Evolutionary conservation across 2,888 invertebrate species (phyloP).

Genomic region (Eretmocerus hayati): DNA sequence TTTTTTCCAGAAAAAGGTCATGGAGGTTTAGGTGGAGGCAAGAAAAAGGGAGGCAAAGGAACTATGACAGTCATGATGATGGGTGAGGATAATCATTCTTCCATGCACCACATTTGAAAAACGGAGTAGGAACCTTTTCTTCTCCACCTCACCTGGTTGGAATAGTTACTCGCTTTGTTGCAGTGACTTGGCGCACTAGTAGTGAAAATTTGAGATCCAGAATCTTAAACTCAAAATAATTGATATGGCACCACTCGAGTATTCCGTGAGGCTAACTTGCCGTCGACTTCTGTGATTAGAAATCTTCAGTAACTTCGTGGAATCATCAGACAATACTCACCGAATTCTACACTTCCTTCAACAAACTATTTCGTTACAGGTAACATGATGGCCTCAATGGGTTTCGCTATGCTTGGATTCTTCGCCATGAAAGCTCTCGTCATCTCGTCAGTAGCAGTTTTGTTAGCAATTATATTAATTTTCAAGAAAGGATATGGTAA

Average conservation of each 20-base stretch:
- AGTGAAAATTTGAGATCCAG: too few species aligned
- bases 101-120: too few species aligned
- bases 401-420: slow-evolving; percentile 67
- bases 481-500: slow-evolving; percentile 62
- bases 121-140: too few species aligned
- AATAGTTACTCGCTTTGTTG: too few species aligned
- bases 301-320: too few species aligned
- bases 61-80: slow-evolving; percentile 65
- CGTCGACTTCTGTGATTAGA: too few species aligned
- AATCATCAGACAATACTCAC: too few species aligned
- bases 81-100: slow-evolving; percentile 49
- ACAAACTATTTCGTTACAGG: slow-evolving; percentile 32
- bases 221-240: too few species aligned
- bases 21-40: slow-evolving; percentile 50
- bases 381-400: slow-evolving; percentile 68
- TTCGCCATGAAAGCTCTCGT: slow-evolving; percentile 72
- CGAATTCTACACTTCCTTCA: neutral
- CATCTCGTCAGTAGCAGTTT: slow-evolving; percentile 64
- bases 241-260: too few species aligned
- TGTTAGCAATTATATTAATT: slow-evolving; percentile 69
- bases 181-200: too few species aligned
- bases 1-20: slow-evolving; percentile 6
- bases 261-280: too few species aligned
- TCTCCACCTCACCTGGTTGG: too few species aligned
- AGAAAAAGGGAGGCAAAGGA: slow-evolving; percentile 52